phyloP scores from a whole-genome alignment of 2,888 invertebrate genomes.

The Cephalotes varians region DNA sequence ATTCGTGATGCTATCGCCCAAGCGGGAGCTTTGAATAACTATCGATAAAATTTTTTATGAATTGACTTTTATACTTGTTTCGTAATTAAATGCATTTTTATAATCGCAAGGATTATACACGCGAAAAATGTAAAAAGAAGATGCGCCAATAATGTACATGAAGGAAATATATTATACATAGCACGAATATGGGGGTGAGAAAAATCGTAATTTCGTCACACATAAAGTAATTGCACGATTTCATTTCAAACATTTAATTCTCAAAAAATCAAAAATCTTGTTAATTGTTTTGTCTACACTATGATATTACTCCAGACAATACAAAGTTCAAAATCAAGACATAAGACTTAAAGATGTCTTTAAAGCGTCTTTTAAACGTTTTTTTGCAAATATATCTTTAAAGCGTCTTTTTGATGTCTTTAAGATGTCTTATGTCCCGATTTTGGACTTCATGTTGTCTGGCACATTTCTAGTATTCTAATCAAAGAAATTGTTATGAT shows the following conservation, averaged over 20 bases:
- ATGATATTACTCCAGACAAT: too few relatives aligned
- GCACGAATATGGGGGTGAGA: slow-evolving; percentile 10
- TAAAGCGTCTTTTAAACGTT: too few relatives aligned
- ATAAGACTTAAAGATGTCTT: too few relatives aligned
- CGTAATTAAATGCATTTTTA: slow-evolving; percentile 33
- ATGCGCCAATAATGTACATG: slow-evolving; percentile 3
- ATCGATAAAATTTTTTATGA: slow-evolving; percentile 14
- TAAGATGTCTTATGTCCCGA: too few relatives aligned
- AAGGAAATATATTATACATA: slow-evolving; percentile 32
- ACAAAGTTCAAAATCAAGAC: too few relatives aligned
- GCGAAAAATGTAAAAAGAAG: background rate
- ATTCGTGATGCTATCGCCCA: background rate
- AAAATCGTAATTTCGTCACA: background rate
- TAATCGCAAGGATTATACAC: slow-evolving; percentile 21
- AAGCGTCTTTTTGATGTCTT: too few relatives aligned
- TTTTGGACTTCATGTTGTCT: too few relatives aligned
- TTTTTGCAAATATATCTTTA: too few relatives aligned
- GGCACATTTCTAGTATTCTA: background rate
- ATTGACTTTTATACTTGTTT: slow-evolving; percentile 27
- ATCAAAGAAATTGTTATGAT: background rate
- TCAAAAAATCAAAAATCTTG: background rate
- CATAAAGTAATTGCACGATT: background rate
- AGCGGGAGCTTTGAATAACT: slow-evolving; percentile 23
- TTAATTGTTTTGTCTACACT: background rate
- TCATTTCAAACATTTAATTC: too few relatives aligned